Base-by-base conservation (phyloP, 1,140 invertebrate species). In the Eriosoma lanigerum region DNA sequence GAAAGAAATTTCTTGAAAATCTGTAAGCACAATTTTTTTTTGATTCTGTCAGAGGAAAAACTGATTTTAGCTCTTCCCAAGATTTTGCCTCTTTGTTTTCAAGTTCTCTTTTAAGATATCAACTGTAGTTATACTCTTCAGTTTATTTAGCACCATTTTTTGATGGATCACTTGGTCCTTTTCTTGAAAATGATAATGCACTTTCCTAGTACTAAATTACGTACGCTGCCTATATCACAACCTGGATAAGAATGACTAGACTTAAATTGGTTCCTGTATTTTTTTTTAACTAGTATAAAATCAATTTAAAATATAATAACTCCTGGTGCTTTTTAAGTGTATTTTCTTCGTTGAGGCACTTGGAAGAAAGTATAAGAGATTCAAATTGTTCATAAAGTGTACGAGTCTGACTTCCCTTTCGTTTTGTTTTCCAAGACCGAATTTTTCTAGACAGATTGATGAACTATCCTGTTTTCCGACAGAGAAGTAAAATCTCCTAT, bases 271-370 rank as follows among this genome's bases (percentile, higher is more conserved):
- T n/a, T n/a, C n/a, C n/a, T n/a, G n/a, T n/a, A n/a, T n/a, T n/a
- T n/a, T n/a, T n/a, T n/a, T n/a, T n/a, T n/a, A n/a, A n/a, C n/a
- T n/a, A n/a, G n/a, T n/a, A n/a, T n/a, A n/a, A n/a, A n/a, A n/a
- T n/a, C n/a, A n/a, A n/a, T n/a, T n/a, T n/a, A n/a, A n/a, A n/a
- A n/a, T n/a, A n/a, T 81, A 26, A 84, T 82, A 76, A 85, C 83
- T n/a, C 38, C 29, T 21, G 85, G 85, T 29, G 84, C 85, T 52
- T 83, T 86, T 84, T 85, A 86, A 6, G 85, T 86, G 60, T 84
- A 86, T 60, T 85, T 66, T 46, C 84, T 62, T 70, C 84, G 68
- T 19, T 83, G 82, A n/a, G 82, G 85, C 75, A 84, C 21, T 70
- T 85, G 82, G 72, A 84, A 86, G 29, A 76, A 83, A 10, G 58